These are phyloP conservation scores for Scophthalmus maximus DNA, from an alignment of 2,113 vertebrate genomes.

Conservation along the genomic window DNA sequence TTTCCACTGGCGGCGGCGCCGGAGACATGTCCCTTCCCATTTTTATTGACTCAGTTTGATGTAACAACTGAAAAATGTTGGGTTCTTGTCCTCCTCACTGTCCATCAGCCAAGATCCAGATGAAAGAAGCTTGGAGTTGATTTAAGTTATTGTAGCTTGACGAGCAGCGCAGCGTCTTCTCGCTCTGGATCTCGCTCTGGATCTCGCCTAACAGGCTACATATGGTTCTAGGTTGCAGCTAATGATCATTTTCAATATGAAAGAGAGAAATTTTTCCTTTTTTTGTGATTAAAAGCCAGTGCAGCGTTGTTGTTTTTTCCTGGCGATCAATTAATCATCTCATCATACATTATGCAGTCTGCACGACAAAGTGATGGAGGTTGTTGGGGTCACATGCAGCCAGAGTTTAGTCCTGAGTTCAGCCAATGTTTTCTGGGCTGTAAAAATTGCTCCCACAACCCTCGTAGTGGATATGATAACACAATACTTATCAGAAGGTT, in stretches of 20 bases:
- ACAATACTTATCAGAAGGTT: too few species aligned
- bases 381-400: too few species aligned
- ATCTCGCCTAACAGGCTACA: not conserved
- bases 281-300: too few species aligned
- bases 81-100: not conserved
- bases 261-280: too few species aligned
- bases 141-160: too few species aligned
- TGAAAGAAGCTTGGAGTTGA: not conserved
- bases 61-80: not conserved
- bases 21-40: too few species aligned
- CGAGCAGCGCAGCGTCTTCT: not conserved
- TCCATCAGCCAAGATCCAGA: not conserved
- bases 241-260: not conserved
- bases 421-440: too few species aligned
- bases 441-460: too few species aligned
- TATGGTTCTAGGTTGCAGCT: not conserved
- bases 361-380: too few species aligned
- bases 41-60: not conserved
- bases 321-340: not conserved
- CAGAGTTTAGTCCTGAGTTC: too few species aligned
- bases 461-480: too few species aligned
- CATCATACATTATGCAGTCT: not conserved
- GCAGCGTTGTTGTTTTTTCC: not conserved
- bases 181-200: not conserved
- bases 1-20: not conserved